Evolutionary conservation across 92 coral and sea anemone species (phyloP).

Genomic region (Phenganax marumi): DNA sequence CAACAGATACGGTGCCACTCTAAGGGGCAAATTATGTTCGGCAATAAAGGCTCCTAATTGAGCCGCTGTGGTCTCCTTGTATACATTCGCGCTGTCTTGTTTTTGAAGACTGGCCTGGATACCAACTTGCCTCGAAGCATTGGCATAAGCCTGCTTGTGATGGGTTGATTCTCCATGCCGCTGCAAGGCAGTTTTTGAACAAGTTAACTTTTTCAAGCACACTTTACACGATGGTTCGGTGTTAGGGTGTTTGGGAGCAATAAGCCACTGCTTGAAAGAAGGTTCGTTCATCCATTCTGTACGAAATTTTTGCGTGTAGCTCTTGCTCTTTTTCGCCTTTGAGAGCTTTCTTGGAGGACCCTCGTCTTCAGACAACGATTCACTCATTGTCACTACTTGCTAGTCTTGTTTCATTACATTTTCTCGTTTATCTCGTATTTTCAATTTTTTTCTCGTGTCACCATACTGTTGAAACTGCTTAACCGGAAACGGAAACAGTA

Average conservation of each 20-base stretch:
- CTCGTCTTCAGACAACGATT: neutral
- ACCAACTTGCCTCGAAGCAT: neutral
- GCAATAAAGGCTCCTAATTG: constrained; percentile 34
- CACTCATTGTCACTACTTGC: too few relatives aligned
- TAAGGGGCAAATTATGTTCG: constrained; percentile 20
- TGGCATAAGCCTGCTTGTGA: constrained; percentile 14
- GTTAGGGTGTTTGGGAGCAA: neutral
- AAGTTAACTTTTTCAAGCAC: constrained; percentile 7
- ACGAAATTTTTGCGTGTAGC: constrained; percentile 14
- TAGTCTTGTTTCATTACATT: too few relatives aligned
- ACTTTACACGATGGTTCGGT: constrained; percentile 28
- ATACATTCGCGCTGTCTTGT: neutral
- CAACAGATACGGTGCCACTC: constrained; percentile 11
- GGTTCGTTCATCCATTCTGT: constrained; percentile 12
- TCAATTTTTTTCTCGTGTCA: too few relatives aligned
- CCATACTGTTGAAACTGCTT: too few relatives aligned
- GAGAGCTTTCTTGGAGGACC: neutral
- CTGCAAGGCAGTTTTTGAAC: constrained; percentile 30
- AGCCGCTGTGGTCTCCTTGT: constrained; percentile 26
- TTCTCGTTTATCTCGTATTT: too few relatives aligned
- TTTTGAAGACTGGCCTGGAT: constrained; percentile 10
- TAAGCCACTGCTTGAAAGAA: constrained; percentile 9
- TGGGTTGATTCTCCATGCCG: constrained; percentile 12
- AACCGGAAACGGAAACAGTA: too few relatives aligned
- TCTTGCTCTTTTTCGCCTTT: neutral